Evolutionary conservation across 2,888 invertebrate species (phyloP), one percentile per base, ranked within the genome.

Genomic region (Isoperla grammatica): DNA sequence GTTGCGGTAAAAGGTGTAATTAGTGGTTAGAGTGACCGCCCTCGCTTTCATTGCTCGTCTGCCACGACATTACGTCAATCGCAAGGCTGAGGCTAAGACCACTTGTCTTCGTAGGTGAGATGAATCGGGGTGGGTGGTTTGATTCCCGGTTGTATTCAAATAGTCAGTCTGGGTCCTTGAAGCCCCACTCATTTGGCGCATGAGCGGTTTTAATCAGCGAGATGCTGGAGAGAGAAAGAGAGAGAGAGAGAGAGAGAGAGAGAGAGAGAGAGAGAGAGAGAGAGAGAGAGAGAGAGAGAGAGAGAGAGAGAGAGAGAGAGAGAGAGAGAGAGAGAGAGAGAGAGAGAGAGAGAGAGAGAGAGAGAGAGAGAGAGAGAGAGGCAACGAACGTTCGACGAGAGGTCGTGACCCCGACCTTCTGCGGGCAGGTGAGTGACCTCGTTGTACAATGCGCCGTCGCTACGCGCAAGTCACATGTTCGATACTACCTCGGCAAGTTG

Each of bases 381-480:
- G 12, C 22, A 39, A 9, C 37, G 37, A 53, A 53, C 12, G 53
- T 53, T 17, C 53, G 37, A 13, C 39, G 49, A 15, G 53, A 53
- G 53, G 53, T 53, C 53, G 15, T 54, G 57, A 61, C 61, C 61
- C 61, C 57, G 57, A 57, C 61, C 61, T 61, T 61, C 61, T 61
- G 54, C 57, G 40, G 61, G 57, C 49, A 50, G 61, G 61, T 61
- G 57, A 61, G 48, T 61, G 61, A 61, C 61, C 61, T 61, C 40
- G 57, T 53, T 57, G 50, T 15, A 37, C 50, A 42, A 57, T 57
- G 54, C 42, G 23, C 23, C n/a, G 57, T 45, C 45, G 61, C 40
- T 40, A 57, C 61, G 60, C 43, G 23, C 19, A 29, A 4, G 5
- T 29, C 29, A 6, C 29, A 29, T 6, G 29, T 29, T 8, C 8